These are phyloP conservation scores for Plutomurus gul DNA, from an alignment of 1,140 invertebrate species.

Conservation along the genomic window DNA sequence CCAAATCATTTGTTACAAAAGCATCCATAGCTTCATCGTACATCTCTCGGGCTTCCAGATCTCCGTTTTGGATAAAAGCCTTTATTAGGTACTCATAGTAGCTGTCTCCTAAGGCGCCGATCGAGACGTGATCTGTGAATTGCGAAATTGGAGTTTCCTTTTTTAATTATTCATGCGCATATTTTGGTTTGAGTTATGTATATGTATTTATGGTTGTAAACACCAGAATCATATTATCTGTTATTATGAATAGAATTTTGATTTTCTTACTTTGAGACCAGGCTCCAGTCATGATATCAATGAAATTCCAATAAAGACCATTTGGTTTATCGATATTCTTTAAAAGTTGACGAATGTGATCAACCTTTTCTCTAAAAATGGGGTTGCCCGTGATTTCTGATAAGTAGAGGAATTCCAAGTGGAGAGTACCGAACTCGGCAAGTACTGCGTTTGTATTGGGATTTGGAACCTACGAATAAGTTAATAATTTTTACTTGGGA, in stretches of 20 bases:
- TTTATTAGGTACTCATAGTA: slow-evolving; percentile 73
- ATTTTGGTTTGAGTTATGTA: no score
- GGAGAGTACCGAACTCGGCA: slow-evolving; percentile 67
- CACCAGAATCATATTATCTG: no score
- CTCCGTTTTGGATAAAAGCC: slow-evolving; percentile 63
- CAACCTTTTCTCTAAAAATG: slow-evolving; percentile 63
- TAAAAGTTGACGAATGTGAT: slow-evolving; percentile 62
- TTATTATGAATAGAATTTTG: no score
- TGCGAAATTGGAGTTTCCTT: no score
- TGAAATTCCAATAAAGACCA: slow-evolving; percentile 69
- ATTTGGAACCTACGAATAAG: slow-evolving; percentile 3
- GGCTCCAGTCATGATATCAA: slow-evolving; percentile 66
- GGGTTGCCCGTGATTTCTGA: slow-evolving; percentile 65
- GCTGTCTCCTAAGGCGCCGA: slow-evolving; percentile 70
- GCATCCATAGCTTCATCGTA: slow-evolving; percentile 65
- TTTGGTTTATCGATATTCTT: slow-evolving; percentile 62
- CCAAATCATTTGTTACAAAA: slow-evolving; percentile 46
- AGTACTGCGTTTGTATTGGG: slow-evolving; percentile 4
- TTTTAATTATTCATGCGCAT: no score
- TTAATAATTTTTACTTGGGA: background rate
- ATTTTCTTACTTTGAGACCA: slow-evolving; percentile 65
- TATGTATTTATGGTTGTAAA: no score
- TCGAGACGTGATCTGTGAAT: slow-evolving; percentile 64
- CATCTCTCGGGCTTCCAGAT: slow-evolving; percentile 62
- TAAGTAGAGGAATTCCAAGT: slow-evolving; percentile 69